Evolutionary conservation across 1,140 invertebrate genomes (phyloP), one percentile per base, ranked within the genome.

Genomic region (Cryptotermes secundus): DNA sequence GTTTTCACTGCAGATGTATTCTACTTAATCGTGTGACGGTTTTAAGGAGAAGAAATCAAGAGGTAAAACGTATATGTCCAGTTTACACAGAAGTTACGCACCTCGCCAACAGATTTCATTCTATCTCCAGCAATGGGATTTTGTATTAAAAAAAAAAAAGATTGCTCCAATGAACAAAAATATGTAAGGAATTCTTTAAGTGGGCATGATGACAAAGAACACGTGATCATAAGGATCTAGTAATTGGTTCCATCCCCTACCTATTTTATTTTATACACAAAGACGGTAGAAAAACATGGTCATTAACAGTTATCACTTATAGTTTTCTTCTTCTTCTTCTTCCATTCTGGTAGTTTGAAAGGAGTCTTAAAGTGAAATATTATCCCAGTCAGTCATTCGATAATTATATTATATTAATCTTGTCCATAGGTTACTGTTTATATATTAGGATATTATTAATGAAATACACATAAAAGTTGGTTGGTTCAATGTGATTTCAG

Each of bases 221-320:
- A 26, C 31, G 10, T 31, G 59, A 72, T 72, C 59, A 72, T 3
- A n/a, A 26, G 16, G 59, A 31, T 72, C 59, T 72, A 72, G 59
- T 53, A 82, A 82, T 49, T 53, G 36, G 26, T 35, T 81, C 16
- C 35, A 22, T 31, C 81, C 26, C 42, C 22, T 31, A 82, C 3
- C 26, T 82, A 36, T 31, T 24, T 35, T 38, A 9, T 42, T 79
- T 14, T 38, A 36, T 42, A 81, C 80, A 81, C 80, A 81, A 81
- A 81, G 80, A 42, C 22, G 34, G 81, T 81, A 81, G 24, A 34
- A 82, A 82, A 82, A 53, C 45, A 24, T 53, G 3, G 31, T 53
- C n/a, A 82, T 42, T 38, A 53, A 26, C 14, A 49, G 42, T 82
- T n/a, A 26, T 42, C 42, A 42, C n/a, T 42, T 49, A 42, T 26